Percentiles rank a stretch among this genome's conserved stretches.
These are phyloP conservation scores for Drosophila nasuta DNA, from an alignment of 1,140 invertebrate species.

Conservation along the genomic window DNA sequence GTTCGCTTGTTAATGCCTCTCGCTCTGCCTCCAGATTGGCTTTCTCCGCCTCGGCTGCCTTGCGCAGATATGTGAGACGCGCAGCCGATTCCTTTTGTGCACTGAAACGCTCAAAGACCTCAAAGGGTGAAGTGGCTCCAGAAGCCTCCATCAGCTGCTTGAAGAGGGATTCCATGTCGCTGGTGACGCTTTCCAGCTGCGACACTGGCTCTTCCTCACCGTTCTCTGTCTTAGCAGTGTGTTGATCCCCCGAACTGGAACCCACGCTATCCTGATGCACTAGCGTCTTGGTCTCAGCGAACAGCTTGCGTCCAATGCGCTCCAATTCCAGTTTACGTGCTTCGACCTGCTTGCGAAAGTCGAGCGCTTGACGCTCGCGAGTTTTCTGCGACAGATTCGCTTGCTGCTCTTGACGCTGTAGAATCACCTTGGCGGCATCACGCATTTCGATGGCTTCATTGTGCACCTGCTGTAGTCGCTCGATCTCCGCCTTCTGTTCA, in stretches of 20 bases:
- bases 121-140: constrained; percentile 89
- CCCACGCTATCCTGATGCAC: constrained; percentile 86
- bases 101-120: constrained; percentile 90
- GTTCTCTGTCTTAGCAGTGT: constrained; percentile 85
- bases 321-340: constrained; percentile 89
- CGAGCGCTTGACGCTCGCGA: constrained; percentile 87
- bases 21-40: constrained; percentile 88
- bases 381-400: constrained; percentile 87
- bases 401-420: constrained; percentile 89
- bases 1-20: constrained; percentile 88
- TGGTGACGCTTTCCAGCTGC: constrained; percentile 80
- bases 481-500: constrained; percentile 90
- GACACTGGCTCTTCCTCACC: constrained; percentile 82
- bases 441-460: constrained; percentile 89
- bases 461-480: constrained; percentile 87
- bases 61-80: constrained; percentile 88
- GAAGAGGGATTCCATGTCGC: constrained; percentile 88
- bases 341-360: constrained; percentile 88
- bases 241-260: constrained; percentile 85
- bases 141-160: constrained; percentile 90
- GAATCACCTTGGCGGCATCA: constrained; percentile 88
- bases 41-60: constrained; percentile 90
- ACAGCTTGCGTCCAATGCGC: constrained; percentile 89
- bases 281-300: constrained; percentile 86
- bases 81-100: constrained; percentile 89